Evolutionary conservation across 2,888 invertebrate genomes (phyloP), one percentile per base, ranked within the genome.

Genomic region (Odontomyia ornata): DNA sequence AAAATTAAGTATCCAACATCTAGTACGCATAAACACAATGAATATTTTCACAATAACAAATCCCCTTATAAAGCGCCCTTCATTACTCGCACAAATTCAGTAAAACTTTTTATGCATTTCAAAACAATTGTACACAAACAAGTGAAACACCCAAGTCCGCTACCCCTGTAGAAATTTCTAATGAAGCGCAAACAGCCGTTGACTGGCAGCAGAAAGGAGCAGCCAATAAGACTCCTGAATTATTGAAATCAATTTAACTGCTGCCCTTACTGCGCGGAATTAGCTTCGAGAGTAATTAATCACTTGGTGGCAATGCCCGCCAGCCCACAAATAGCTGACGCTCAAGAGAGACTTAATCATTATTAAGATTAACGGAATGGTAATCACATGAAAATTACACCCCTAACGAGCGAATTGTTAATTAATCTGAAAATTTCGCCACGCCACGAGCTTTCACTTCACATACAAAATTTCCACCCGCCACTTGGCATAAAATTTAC

Each of bases 341-440:
- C 52, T 47, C 52, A 36, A 36, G 28, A 52, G 11, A 1, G 72
- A 72, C 47, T 56, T 57, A 72, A 72, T 72, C 72, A 56, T 72
- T 56, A 72, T 30, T 71, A 52, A 28, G 72, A 72, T 56, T 72
- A 72, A 28, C 72, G 56, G 52, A 56, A 72, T 57, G 56, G 28
- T 56, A 72, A 56, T 30, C 72, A 18, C 72, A 72, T 30, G 56
- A 72, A 52, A 72, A 72, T 72, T 71, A 72, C 57, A 72, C 56
- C 56, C 52, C 28, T 72, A 72, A 72, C 72, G 56, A 56, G 57
- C 28, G 36, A 57, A 72, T 72, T 72, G 56, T 72, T 72, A 72
- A 72, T 72, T 72, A 72, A 72, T 72, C 57, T 18, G 27, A 1
- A 52, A 13, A 46, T 46, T 67, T 67, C 25, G 9, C 36, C 36